A percentile compares a stretch with the other conserved stretches of the same genome.
Evolutionary conservation across 2,797 vertebrate genomes (phyloP).

Genomic region (Gambusia yucatana): DNA sequence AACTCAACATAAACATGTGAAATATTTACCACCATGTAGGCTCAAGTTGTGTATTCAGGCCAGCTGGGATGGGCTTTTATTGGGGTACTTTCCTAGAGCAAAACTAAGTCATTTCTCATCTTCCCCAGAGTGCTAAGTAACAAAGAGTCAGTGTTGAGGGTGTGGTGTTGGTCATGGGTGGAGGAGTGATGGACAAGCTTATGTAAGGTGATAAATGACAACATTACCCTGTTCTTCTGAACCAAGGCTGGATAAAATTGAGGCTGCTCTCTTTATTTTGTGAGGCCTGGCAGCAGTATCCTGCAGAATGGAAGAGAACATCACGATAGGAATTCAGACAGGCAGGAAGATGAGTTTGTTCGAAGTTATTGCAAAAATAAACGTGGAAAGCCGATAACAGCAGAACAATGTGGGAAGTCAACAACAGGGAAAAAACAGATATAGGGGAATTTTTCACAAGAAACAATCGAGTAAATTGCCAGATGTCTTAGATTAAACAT

Average conservation of each 20-base stretch:
- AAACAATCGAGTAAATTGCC: not conserved
- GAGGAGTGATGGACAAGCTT: slow-evolving; percentile 17
- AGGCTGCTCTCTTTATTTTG: slow-evolving; percentile 81
- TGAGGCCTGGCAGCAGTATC: slow-evolving; percentile 90
- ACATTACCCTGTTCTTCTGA: slow-evolving; percentile 72
- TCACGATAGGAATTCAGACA: not conserved
- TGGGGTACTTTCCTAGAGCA: not conserved
- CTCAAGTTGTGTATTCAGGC: not conserved
- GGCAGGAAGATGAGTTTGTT: not conserved
- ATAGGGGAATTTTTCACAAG: not conserved
- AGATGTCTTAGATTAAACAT: not conserved
- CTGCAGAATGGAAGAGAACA: slow-evolving; percentile 72
- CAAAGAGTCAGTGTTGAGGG: slow-evolving; percentile 9
- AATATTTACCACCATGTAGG: slow-evolving; percentile 32
- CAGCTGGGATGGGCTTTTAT: not conserved
- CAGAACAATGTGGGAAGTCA: not conserved
- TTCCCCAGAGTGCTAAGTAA: not conserved
- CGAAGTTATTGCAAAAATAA: not conserved
- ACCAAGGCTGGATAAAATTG: slow-evolving; percentile 73
- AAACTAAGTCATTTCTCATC: not conserved
- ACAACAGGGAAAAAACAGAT: not conserved
- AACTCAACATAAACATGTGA: slow-evolving; percentile 13
- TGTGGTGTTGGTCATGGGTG: slow-evolving; percentile 24
- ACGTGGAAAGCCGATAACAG: not conserved
- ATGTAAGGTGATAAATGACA: slow-evolving; percentile 10